Conservation (phyloP, 2,888 invertebrate species). For the Caradrina clavipalpis region DNA sequence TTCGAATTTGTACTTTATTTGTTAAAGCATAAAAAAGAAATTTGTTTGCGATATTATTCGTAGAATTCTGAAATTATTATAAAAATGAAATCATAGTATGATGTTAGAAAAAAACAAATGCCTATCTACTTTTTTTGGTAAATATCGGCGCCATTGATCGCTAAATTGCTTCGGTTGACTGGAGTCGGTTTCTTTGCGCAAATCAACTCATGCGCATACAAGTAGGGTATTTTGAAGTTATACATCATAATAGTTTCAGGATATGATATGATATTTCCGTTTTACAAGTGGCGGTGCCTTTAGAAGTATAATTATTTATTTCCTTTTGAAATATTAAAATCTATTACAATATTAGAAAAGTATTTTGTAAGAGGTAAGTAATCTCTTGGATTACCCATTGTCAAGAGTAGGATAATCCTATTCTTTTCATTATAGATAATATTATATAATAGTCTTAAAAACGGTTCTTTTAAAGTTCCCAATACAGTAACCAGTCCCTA, state of each 20-base stretch:
- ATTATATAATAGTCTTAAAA: constrained; percentile 17
- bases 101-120: constrained; percentile 40
- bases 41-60: background rate
- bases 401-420: constrained; percentile 19
- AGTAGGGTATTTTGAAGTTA: constrained; percentile 78
- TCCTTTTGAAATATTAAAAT: constrained; percentile 68
- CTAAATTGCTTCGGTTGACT: constrained; percentile 53
- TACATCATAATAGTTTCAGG: constrained; percentile 76
- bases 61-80: constrained; percentile 44
- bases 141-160: constrained; percentile 72
- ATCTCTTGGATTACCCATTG: constrained; percentile 24
- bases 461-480: background rate
- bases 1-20: constrained; percentile 39
- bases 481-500: constrained; percentile 2
- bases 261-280: constrained; percentile 88
- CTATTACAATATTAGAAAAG: constrained; percentile 22
- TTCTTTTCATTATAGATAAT: constrained; percentile 8
- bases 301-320: constrained; percentile 74
- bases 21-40: background rate
- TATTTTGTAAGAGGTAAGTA: constrained; percentile 13
- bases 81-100: constrained; percentile 53
- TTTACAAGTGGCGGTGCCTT: constrained; percentile 78
- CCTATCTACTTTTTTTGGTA: constrained; percentile 63
- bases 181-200: constrained; percentile 80
- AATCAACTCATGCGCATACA: constrained; percentile 82